Base-by-base conservation (phyloP, 2,888 invertebrate species). In the Limnephilus auricula region DNA sequence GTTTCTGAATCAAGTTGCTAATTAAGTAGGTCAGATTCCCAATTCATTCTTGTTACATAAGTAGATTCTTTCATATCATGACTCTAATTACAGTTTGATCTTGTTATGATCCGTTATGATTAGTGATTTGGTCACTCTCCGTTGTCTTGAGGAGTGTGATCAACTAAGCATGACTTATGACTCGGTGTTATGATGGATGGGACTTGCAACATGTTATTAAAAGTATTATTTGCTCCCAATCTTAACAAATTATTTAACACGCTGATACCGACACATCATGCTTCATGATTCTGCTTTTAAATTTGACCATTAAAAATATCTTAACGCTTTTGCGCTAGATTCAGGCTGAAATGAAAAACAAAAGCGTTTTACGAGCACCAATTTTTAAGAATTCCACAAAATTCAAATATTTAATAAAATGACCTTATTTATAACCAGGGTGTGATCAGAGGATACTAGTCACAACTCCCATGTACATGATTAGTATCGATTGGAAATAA, bases 31-130 rank as follows among this genome's bases (percentile, higher is more conserved):
- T 25, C 65, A 65, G 65, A 65, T 65, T 25, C 65, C 15, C 30
- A 88, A 34, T 78, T 12, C 88, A 88, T 65, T 65, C 4, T 65
- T 25, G 5, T 65, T 25, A 65, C 25, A 10, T 65, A 65, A 65
- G 65, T 25, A 9, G 25, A 65, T 25, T 65, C 25, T 25, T 25
- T 65, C 65, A 9, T 65, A 65, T 65, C 65, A 65, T 65, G 65
- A 65, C 65, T 65, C 65, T 65, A 65, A 25, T 65, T 25, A 65
- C 65, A n/a, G 65, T 65, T 65, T 65, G 65, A 65, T 65, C 65
- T 6, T 65, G 65, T 65, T 65, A 80, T 32, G 80, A 80, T 80
- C 80, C 80, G 80, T 80, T 80, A 80, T 80, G 32, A 65, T 65
- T 65, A 65, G 65, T 65, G 25, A 65, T 25, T 65, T 65, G 65